Conservation (phyloP, 2,113 vertebrate species). For the Bettongia penicillata region DNA sequence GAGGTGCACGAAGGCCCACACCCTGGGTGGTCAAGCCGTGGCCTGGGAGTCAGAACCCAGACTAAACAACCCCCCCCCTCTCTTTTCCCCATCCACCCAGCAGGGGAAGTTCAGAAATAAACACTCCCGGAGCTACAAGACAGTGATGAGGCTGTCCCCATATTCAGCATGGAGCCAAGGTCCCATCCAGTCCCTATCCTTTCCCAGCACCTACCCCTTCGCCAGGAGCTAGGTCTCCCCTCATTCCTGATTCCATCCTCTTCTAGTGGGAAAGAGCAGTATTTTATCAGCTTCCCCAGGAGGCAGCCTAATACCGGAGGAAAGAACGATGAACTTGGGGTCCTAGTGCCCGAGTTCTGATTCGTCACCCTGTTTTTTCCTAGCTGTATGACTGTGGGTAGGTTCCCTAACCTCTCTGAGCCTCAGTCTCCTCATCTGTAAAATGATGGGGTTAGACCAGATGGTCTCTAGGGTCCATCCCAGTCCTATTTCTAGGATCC, state of each 20-base stretch:
- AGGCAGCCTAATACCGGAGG: not conserved
- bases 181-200: not conserved
- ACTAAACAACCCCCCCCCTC: conserved; percentile 41
- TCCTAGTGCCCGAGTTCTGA: not conserved
- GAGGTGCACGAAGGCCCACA: not conserved
- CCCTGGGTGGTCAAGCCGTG: not conserved
- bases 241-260: not conserved
- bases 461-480: not conserved
- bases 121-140: not conserved
- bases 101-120: conserved; percentile 61
- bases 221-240: not conserved
- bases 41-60: conserved; percentile 48
- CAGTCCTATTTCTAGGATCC: not conserved
- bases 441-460: not conserved
- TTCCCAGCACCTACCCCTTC: not conserved
- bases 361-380: not conserved
- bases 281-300: not conserved
- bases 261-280: not conserved
- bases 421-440: not conserved
- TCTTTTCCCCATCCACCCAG: not conserved
- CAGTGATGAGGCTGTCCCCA: not conserved
- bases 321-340: not conserved
- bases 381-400: not conserved
- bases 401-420: accelerated
- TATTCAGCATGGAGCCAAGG: too few species aligned